phyloP scores from a whole-genome alignment of 2,113 vertebrate genomes.

The Chauna torquata region DNA sequence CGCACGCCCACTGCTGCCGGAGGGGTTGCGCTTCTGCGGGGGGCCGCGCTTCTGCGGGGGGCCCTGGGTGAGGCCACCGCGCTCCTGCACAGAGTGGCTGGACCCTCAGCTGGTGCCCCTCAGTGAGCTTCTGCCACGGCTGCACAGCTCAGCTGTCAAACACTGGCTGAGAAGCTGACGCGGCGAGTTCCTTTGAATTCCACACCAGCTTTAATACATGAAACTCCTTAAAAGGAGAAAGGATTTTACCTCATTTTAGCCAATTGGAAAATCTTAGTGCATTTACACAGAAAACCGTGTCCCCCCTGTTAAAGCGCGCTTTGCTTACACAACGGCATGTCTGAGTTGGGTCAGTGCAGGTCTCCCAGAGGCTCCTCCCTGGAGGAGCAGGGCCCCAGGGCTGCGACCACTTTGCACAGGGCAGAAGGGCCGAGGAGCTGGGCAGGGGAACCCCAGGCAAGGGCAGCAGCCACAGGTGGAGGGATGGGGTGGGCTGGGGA shows the following conservation, averaged over 20 bases:
- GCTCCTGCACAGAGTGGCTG: not conserved
- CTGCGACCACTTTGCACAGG: not conserved
- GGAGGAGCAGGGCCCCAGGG: rapidly evolving
- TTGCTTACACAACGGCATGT: not conserved
- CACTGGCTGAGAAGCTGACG: not conserved
- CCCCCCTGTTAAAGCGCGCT: not conserved
- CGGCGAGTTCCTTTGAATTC: not conserved
- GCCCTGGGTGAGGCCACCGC: rapidly evolving
- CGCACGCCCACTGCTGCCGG: not conserved
- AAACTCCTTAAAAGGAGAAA: not conserved
- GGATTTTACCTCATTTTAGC: not conserved
- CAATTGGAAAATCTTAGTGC: not conserved
- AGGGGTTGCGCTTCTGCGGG: not conserved
- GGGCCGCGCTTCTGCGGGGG: too few species aligned
- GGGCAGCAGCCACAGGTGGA: not conserved
- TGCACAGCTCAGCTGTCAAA: not conserved
- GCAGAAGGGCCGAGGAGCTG: not conserved
- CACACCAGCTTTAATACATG: not conserved
- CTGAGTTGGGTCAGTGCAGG: not conserved
- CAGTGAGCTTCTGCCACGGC: not conserved
- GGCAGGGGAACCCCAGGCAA: not conserved
- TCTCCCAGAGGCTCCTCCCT: not conserved
- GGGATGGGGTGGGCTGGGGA: not conserved
- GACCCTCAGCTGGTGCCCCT: not conserved
- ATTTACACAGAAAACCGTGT: not conserved